These are phyloP conservation scores for Eupsilia transversa DNA, from an alignment of 2,888 invertebrate genomes.

Conservation along the genomic window DNA sequence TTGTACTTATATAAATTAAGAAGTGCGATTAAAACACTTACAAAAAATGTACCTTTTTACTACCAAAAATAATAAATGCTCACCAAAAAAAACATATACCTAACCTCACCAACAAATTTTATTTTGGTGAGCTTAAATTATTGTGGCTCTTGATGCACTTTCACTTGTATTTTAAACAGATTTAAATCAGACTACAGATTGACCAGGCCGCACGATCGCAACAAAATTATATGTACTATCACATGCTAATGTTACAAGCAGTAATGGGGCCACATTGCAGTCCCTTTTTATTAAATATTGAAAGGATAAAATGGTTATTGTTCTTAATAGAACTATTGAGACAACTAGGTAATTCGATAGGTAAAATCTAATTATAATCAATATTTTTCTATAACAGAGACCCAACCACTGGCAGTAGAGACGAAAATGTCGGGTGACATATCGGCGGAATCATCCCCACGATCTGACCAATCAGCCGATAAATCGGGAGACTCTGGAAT, in stretches of 20 bases:
- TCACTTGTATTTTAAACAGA: background rate
- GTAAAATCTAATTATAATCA: background rate
- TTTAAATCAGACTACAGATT: background rate
- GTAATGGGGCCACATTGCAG: background rate
- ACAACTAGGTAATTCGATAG: background rate
- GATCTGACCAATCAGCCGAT: conserved; percentile 91
- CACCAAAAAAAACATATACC: background rate
- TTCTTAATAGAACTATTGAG: too few relatives aligned
- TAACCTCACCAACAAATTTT: too few relatives aligned
- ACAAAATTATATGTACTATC: background rate
- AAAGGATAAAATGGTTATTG: background rate
- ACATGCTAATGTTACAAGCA: background rate
- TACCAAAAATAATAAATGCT: background rate
- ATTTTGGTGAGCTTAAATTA: background rate
- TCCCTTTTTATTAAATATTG: background rate
- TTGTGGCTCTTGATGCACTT: background rate
- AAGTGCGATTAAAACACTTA: background rate
- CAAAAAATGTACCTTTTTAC: background rate
- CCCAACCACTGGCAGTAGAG: conserved; percentile 85
- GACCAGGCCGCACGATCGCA: background rate
- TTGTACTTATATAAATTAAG: background rate
- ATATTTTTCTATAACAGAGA: conserved; percentile 72
- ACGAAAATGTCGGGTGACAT: conserved; percentile 87
- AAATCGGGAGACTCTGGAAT: conserved; percentile 96
- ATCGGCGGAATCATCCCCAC: conserved; percentile 83